A percentile compares a stretch with the other conserved stretches of the same genome.
phyloP scores from a whole-genome alignment of 2,113 vertebrate genomes.

The Cariama cristata region DNA sequence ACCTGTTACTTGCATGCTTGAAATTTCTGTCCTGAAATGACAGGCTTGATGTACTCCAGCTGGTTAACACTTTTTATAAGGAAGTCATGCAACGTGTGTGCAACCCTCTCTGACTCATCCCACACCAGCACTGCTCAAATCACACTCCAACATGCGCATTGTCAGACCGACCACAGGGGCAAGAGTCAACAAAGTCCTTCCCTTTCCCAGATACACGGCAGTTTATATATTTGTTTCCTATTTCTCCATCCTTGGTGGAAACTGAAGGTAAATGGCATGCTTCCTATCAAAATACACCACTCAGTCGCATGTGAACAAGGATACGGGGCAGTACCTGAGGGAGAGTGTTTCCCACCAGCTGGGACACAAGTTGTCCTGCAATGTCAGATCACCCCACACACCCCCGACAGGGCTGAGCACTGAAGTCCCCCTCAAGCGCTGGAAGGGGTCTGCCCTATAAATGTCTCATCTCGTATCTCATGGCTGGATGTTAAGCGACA shows the following conservation, averaged over 20 bases:
- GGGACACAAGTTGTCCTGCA: neutral
- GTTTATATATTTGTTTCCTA: neutral
- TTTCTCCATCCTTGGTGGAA: neutral
- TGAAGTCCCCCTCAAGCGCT: rapidly evolving
- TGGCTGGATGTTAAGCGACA: rapidly evolving
- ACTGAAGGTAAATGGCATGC: rapidly evolving
- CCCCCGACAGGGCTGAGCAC: rapidly evolving
- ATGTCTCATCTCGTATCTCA: neutral
- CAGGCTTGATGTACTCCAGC: neutral
- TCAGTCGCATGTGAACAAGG: rapidly evolving
- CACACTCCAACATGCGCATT: rapidly evolving
- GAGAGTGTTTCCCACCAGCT: neutral
- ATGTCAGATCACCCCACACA: neutral
- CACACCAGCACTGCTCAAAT: neutral
- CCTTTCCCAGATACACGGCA: neutral
- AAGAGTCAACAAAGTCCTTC: neutral
- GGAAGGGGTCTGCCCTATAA: neutral
- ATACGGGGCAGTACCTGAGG: rapidly evolving
- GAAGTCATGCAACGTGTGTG: neutral
- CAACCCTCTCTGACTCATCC: constrained; percentile 9
- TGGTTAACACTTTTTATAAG: neutral
- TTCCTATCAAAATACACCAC: neutral
- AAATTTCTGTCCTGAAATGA: constrained; percentile 53
- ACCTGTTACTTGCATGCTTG: constrained; percentile 56
- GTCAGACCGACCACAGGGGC: neutral